Evolutionary conservation across 2,888 invertebrate species (phyloP).

Genomic region (Drosophila flavopinicola): DNA sequence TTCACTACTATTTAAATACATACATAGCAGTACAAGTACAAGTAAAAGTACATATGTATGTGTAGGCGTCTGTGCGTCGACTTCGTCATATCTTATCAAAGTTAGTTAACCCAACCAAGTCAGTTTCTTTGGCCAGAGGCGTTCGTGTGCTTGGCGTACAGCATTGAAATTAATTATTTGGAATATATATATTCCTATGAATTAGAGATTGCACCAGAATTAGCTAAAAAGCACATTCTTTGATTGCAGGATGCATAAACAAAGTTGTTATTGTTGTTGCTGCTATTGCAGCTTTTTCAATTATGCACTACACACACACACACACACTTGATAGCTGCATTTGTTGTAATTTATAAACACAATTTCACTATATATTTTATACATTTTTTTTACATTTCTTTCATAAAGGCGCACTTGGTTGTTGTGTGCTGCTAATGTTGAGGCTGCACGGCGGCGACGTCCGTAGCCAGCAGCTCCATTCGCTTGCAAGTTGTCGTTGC

Average conservation of each 20-base stretch:
- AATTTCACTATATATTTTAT: slow-evolving; percentile 15
- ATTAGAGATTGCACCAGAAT: slow-evolving; percentile 29
- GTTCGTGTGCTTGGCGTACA: slow-evolving; percentile 21
- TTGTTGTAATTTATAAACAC: slow-evolving; percentile 49
- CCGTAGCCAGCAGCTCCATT: slow-evolving; percentile 83
- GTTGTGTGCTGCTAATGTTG: slow-evolving; percentile 48
- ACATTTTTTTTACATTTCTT: slow-evolving; percentile 63
- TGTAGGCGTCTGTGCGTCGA: slow-evolving; percentile 55
- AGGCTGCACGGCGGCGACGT: slow-evolving; percentile 71
- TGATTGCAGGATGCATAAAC: slow-evolving; percentile 50
- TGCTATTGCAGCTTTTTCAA: slow-evolving; percentile 23
- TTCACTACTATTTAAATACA: slow-evolving; percentile 3
- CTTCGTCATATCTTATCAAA: slow-evolving; percentile 64
- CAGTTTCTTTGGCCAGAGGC: slow-evolving; percentile 20
- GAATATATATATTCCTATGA: slow-evolving; percentile 23
- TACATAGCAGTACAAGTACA: neutral
- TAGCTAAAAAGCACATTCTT: slow-evolving; percentile 4
- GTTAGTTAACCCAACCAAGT: slow-evolving; percentile 64
- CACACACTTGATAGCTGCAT: slow-evolving; percentile 66
- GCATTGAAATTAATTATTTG: slow-evolving; percentile 35
- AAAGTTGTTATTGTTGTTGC: slow-evolving; percentile 19
- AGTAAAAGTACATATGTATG: neutral
- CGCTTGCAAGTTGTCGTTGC: slow-evolving; percentile 85
- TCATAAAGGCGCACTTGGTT: slow-evolving; percentile 61
- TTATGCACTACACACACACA: slow-evolving; percentile 38